Evolutionary conservation across 2,888 invertebrate genomes (phyloP), one percentile per base, ranked within the genome.

Genomic region (Aplocera efformata): DNA sequence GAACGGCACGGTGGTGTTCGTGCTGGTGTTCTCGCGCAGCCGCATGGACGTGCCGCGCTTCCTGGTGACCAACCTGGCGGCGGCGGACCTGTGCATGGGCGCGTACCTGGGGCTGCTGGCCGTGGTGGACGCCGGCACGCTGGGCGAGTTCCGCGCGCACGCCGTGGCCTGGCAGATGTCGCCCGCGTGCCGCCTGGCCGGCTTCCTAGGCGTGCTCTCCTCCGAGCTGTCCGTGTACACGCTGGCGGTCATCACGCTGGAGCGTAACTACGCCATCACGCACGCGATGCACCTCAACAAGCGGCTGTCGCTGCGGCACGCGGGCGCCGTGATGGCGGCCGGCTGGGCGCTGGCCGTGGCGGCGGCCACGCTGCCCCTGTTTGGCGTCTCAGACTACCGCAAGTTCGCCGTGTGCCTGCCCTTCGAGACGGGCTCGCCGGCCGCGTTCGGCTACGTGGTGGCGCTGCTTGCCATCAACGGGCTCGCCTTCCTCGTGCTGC

Each of bases 131-230:
- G 98, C 97, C 0, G 96, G 96, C 10, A 98, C 98, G 0, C 85
- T 98, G 43, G 98, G 98, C 11, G 96, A 98, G 80, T 99, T 98
- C 84, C 94, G 98, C 57, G 96, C 94, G 90, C 96, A 96, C 82
- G 98, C 98, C 8, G 97, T 99, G 52, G 94, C 95, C 0, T 99
- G 99, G 98, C 99, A 99, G 89, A 95, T 96, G 93, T 97, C 97
- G 17, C 91, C 93, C 23, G 96, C 96, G 13, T 99, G 98, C 79
- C 95, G 96, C 67, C 89, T 97, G 31, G 97, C 98, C 1, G 99
- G 99, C 17, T 98, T 98, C 74, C 90, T 99, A 30, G 98, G 97
- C 4, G 98, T 98, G 21, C 90, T 98, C 10, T 96, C 96, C 53
- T 96, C 97, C 1, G 98, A 98, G 82, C 88, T 99, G 42, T 96